Base-by-base conservation (phyloP, 2,797 vertebrate genomes). In the Sebastes nivosus region DNA sequence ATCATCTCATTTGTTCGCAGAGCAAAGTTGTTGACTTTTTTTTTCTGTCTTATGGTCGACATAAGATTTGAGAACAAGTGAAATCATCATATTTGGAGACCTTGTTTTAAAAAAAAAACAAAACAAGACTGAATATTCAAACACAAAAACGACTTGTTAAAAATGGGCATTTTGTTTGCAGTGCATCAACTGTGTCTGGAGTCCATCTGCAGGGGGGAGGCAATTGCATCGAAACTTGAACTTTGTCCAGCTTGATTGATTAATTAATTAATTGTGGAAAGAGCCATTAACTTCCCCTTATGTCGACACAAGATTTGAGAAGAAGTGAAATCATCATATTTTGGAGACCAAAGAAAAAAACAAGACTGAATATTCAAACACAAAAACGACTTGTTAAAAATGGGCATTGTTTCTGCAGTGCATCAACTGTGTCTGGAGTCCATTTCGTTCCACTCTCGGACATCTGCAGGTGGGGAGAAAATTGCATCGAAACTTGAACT, bases 281-380 rank as follows among this genome's bases (percentile, higher is more conserved):
- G 36, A 38, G 4, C 96, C 97, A 95, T 97, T 98, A 95, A 98
- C 96, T 95, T 98, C 98, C 96, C 36, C 36, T 38, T 38, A 38
- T 38, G 36, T 38, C 36, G 36, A 38, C 36, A 14, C 36, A 38
- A 29, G 4, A 67, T 75, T 34, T 52, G 38, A 57, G 68, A 67
- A 55, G 14, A 54, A 1, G 36, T 38, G 12, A 38, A 38, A 38
- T 38, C 36, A 38, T 38, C 36, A 38, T 38, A 38, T 77, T 38
- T 38, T 13, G 36, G 12, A 14, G 12, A 13, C 36, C 12, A 38
- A 38, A 14, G 12, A 38, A 38, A 38, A 38, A 38, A 38, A 38
- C 11, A 34, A 77, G 14, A 57, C 25, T 71, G 30, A 38, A 65
- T 12, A 75, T 32, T 72, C 1, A 38, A 61, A 81, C 58, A 77